Evolutionary conservation across 2,888 invertebrate species (phyloP).

Genomic region (Synanthedon formicaeformis): DNA sequence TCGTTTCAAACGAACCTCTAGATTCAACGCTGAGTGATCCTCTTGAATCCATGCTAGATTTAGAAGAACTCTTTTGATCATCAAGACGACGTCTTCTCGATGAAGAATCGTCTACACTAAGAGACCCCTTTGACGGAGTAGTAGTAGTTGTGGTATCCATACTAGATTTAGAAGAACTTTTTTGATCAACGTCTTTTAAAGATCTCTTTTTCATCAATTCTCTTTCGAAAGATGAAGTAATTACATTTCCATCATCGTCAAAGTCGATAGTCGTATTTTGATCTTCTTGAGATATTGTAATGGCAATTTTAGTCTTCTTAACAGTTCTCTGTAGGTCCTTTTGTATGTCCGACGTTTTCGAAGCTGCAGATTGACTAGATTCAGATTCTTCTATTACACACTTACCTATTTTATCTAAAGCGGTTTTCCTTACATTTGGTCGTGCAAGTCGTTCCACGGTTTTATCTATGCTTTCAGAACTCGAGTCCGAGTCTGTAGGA

Average conservation of each 20-base stretch:
- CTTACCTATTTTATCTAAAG: slow-evolving; percentile 56
- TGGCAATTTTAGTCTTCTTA: slow-evolving; percentile 65
- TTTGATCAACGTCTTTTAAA: slow-evolving; percentile 57
- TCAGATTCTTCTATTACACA: slow-evolving; percentile 70
- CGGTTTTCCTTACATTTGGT: slow-evolving; percentile 56
- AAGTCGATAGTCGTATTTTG: slow-evolving; percentile 66
- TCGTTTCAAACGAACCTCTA: slow-evolving; percentile 77
- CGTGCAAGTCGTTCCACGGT: slow-evolving; percentile 59
- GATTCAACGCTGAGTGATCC: slow-evolving; percentile 77
- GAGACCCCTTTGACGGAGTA: slow-evolving; percentile 61
- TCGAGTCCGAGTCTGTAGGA: slow-evolving; percentile 73
- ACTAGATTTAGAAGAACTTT: slow-evolving; percentile 72
- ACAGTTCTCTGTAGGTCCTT: slow-evolving; percentile 62
- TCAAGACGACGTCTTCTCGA: slow-evolving; percentile 56
- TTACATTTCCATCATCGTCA: slow-evolving; percentile 63
- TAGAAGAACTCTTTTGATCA: slow-evolving; percentile 70
- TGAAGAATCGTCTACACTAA: slow-evolving; percentile 65
- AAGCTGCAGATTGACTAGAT: slow-evolving; percentile 69
- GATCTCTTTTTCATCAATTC: slow-evolving; percentile 54
- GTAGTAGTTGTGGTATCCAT: slow-evolving; percentile 65
- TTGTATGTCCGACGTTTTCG: slow-evolving; percentile 55
- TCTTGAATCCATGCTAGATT: slow-evolving; percentile 74
- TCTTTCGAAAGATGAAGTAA: slow-evolving; percentile 56
- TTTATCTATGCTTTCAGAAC: slow-evolving; percentile 66
- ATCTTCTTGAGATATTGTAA: slow-evolving; percentile 67